Base-by-base conservation (phyloP, 2,113 vertebrate genomes). In the Octodon degus region DNA sequence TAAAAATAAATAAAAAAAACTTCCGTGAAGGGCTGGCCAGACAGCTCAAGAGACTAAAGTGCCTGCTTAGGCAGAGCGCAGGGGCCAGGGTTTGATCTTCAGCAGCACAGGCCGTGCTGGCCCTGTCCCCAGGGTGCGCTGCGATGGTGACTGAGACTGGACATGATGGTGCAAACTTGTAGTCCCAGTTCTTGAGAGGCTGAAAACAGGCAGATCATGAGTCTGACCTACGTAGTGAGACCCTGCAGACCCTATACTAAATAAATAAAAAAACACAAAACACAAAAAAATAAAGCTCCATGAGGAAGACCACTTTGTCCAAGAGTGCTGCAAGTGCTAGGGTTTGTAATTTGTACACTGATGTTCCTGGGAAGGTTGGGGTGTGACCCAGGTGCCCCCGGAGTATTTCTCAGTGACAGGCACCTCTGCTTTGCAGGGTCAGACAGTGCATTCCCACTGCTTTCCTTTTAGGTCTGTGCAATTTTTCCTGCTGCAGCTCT, bases 351-450 rank as follows among this genome's bases (percentile, higher is more conserved):
- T 25, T 63, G 81, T 43, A 79, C 24, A n/a, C 86, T n/a, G 68
- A 65, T 58, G 53, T 6, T 93, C 27, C 32, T 32, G 68, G 77
- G 63, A 87, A 93, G 63, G 25, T 22, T 43, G 0, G 14, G 50
- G 80, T 74, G 4, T 24, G 25, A 16, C 25, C 34, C 92, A 14
- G 58, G 32, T 81, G 68, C 58, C 14, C 74, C 67, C 72, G 76
- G 55, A 90, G 34, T 22, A 58, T 16, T 91, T 89, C 81, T 25
- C 47, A 84, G 55, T 81, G 92, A 93, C 50, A 68, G 88, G 62
- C 14, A 63, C 34, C 58, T 82, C 47, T 63, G 43, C 70, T n/a
- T 37, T 37, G 20, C 68, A 20, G 34, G 53, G 47, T 50, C 16
- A 65, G 16, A 32, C 7, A 76, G 40, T 32, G 11, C 27, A 58